These are phyloP conservation scores for Helobdella robusta DNA, from an alignment of 2,888 invertebrate species.

Conservation along the genomic window DNA sequence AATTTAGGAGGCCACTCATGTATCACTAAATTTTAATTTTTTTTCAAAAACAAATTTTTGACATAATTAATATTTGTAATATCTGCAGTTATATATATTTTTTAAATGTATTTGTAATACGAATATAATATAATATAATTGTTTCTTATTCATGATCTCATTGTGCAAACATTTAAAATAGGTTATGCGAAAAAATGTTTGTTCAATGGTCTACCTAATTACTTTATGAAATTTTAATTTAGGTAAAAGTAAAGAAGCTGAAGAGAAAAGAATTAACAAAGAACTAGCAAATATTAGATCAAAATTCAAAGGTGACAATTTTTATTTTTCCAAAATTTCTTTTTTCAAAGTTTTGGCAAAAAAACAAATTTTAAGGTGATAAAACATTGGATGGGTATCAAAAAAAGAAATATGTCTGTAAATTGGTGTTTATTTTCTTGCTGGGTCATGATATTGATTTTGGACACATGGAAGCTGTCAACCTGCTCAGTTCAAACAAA, in stretches of 20 bases:
- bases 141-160: too few species aligned
- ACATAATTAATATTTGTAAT: too few species aligned
- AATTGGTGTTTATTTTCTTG: constrained; percentile 94
- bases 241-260: constrained; percentile 99
- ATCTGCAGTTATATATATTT: too few species aligned
- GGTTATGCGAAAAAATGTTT: too few species aligned
- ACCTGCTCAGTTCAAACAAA: constrained; percentile 96
- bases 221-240: too few species aligned
- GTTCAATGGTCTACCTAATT: too few species aligned
- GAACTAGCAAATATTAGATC: constrained; percentile 97
- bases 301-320: constrained; percentile 79
- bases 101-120: too few species aligned
- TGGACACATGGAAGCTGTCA: constrained; percentile 99
- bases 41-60: too few species aligned
- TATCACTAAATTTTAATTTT: too few species aligned
- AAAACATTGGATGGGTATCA: constrained; percentile 99
- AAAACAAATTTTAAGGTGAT: constrained; percentile 60
- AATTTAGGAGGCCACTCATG: too few species aligned
- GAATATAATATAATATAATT: too few species aligned
- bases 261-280: constrained; percentile 98
- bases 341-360: not conserved
- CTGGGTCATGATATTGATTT: constrained; percentile 99
- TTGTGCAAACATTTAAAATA: too few species aligned
- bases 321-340: not conserved
- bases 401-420: constrained; percentile 99